Conservation (phyloP, 35 echinoderm and acorn worm genomes). For the Heliocidaris tuberculata region DNA sequence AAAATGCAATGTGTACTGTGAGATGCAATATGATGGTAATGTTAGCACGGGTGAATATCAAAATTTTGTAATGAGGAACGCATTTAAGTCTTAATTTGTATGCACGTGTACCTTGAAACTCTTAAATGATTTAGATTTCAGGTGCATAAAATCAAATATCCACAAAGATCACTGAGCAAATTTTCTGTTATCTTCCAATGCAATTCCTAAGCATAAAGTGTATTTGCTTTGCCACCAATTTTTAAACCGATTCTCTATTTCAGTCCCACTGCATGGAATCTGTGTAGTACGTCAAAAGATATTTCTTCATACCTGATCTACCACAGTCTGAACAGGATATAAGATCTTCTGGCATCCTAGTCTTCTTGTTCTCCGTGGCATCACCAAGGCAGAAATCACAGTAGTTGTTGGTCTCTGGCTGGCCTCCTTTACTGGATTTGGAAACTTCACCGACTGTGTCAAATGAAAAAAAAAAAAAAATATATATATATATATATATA, state of each 20-base stretch:
- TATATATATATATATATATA: too few species aligned
- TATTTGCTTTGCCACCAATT: not conserved
- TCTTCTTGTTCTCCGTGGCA: slow-evolving; percentile 89
- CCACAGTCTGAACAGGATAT: slow-evolving; percentile 98
- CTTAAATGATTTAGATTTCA: not conserved
- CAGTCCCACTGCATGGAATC: not conserved
- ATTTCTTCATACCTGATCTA: slow-evolving; percentile 69
- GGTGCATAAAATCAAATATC: too few species aligned
- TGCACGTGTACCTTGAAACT: not conserved
- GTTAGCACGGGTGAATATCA: not conserved
- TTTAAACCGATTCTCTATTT: not conserved
- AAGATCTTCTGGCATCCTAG: slow-evolving; percentile 65
- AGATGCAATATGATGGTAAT: not conserved
- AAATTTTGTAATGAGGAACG: not conserved
- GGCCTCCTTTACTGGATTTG: slow-evolving; percentile 51
- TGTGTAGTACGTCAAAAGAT: not conserved
- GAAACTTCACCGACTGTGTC: not conserved
- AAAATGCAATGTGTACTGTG: not conserved
- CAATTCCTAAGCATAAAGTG: not conserved
- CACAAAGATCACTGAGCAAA: not conserved
- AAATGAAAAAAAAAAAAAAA: too few species aligned
- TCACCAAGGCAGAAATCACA: slow-evolving; percentile 99
- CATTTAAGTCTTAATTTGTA: not conserved
- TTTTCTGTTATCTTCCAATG: not conserved
- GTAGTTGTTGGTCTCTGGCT: slow-evolving; percentile 86